phyloP scores from a whole-genome alignment of 2,797 vertebrate genomes.

The Emydoidea blandingii region DNA sequence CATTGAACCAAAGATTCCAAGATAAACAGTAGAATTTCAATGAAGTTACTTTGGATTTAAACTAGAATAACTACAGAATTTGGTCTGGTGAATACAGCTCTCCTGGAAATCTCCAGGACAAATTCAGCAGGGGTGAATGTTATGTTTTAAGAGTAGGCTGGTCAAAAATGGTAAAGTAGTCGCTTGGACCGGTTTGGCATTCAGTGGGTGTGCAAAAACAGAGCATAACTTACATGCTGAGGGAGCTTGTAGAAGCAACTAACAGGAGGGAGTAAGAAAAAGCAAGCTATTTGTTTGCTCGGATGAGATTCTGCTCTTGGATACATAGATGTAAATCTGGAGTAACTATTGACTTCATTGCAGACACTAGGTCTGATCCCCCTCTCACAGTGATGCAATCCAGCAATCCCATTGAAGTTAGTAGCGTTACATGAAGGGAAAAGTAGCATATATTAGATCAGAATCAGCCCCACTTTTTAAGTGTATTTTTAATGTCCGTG shows the following conservation, averaged over 20 bases:
- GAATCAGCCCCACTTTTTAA: conserved; percentile 25
- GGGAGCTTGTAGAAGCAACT: conserved; percentile 8
- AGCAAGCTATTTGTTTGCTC: conserved; percentile 1
- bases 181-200: conserved; percentile 38
- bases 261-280: conserved; percentile 39
- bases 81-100: conserved; percentile 26
- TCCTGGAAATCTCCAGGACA: conserved; percentile 42
- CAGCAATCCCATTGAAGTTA: not conserved
- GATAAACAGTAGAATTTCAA: conserved; percentile 5
- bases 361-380: not conserved
- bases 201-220: not conserved
- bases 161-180: conserved; percentile 43
- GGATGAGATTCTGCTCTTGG: conserved; percentile 37
- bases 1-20: conserved; percentile 9
- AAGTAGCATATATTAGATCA: conserved; percentile 8
- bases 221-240: not conserved
- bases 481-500: not conserved
- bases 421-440: conserved; percentile 29
- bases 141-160: conserved; percentile 36
- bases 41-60: conserved; percentile 30
- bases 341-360: conserved; percentile 18
- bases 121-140: conserved; percentile 43
- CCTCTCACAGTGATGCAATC: conserved; percentile 14
- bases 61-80: conserved; percentile 23
- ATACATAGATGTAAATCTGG: not conserved